These are phyloP conservation scores for Panthera tigris DNA, from an alignment of 2,113 vertebrate species.

Conservation along the genomic window DNA sequence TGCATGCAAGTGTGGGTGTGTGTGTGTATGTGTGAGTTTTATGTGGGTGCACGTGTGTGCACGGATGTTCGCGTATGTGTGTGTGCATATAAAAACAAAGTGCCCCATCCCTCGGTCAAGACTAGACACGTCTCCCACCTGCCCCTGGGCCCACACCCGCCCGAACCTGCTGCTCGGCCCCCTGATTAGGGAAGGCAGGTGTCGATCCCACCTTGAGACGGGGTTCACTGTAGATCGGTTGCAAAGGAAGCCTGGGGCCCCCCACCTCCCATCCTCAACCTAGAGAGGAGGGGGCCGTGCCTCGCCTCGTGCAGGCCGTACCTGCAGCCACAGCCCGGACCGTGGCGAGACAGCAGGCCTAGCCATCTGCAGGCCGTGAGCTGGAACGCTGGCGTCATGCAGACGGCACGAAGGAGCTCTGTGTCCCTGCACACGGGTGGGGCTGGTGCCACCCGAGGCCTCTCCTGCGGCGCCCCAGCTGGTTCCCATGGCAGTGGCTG, in stretches of 20 bases:
- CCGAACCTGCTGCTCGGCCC: neutral
- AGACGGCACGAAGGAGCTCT: neutral
- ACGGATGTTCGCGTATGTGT: neutral
- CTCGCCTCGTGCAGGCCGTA: neutral
- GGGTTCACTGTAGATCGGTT: accelerated
- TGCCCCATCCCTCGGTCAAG: too few relatives aligned
- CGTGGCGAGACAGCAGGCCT: neutral
- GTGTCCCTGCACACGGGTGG: accelerated
- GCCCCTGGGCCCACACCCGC: neutral
- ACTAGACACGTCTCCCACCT: too few relatives aligned
- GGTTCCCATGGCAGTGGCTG: neutral
- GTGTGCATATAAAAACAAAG: neutral
- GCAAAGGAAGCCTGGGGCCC: neutral
- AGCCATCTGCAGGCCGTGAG: neutral
- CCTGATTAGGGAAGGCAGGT: too few relatives aligned
- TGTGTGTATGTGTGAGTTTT: neutral
- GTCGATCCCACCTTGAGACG: accelerated
- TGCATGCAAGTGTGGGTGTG: accelerated
- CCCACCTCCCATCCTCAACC: too few relatives aligned
- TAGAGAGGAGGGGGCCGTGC: neutral
- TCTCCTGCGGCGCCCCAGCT: accelerated
- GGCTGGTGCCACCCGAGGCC: neutral
- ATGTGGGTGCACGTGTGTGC: neutral
- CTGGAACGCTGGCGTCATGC: accelerated
- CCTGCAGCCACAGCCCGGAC: neutral